Base-by-base conservation (phyloP, 2,888 invertebrate genomes). In the Yponomeuta cagnagella region DNA sequence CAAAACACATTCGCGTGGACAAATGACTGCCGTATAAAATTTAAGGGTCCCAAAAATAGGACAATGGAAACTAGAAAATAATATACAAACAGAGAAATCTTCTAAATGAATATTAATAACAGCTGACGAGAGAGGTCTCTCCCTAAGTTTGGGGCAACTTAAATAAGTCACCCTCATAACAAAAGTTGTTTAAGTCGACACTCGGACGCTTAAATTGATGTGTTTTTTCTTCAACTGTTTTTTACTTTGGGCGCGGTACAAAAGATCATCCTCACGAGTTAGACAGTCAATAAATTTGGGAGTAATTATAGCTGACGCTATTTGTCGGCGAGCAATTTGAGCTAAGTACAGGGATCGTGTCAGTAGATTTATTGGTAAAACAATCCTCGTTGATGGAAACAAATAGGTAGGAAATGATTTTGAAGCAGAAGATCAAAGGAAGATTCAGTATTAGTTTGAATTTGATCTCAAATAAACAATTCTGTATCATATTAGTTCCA, bases 301-400 rank as follows among this genome's bases (percentile, higher is more conserved):
- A 77, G 82, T 89, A 90, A 90, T 90, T 89, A 90, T 85, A 85
- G 84, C 81, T 79, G 78, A 78, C 79, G 82, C 81, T 81, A 87
- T 88, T 86, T 87, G 91, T 91, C 89, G 90, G 87, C 87, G 88
- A 85, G 82, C 85, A 86, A 89, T 90, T 87, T 85, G 86, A 83
- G 83, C 82, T 81, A 82, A 81, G 78, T 79, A 66, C 43, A 77
- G 77, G 77, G 76, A 77, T 80, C 75, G 77, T 74, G 77, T 71
- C 71, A 75, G 79, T 79, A 79, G 82, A 89, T 89, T 89, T 89
- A 89, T 86, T 82, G 80, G 76, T 76, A 75, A 77, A 79, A 82
- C 78, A 80, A 77, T 77, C 72, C 77, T 73, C 75, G 74, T 63
- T 66, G 71, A 73, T 31, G 67, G 73, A 70, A 72, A 75, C 72